These are phyloP conservation scores for Kryptopterus vitreolus DNA, from an alignment of 2,797 vertebrate genomes.

Conservation along the genomic window DNA sequence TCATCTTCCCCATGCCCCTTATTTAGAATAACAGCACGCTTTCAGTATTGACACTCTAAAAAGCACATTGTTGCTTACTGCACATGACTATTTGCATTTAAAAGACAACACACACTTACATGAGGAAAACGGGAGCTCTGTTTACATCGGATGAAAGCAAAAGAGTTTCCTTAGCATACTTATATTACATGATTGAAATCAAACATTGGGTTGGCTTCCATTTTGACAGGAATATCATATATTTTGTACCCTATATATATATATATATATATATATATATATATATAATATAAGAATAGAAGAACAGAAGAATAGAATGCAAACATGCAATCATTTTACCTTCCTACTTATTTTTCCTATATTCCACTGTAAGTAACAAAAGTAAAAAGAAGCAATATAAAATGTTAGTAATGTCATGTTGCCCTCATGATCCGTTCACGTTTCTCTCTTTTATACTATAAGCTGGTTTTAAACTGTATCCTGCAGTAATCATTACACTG, in stretches of 20 bases:
- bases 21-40: conserved; percentile 21
- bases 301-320: too few species aligned
- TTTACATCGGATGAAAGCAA: neutral
- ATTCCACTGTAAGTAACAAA: neutral
- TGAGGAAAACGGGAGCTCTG: neutral
- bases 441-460: neutral
- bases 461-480: neutral
- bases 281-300: too few species aligned
- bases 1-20: conserved; percentile 23
- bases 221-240: conserved; percentile 27
- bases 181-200: neutral
- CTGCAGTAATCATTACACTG: neutral
- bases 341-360: neutral
- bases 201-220: conserved; percentile 2
- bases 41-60: conserved; percentile 52
- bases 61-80: conserved; percentile 28
- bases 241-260: too few species aligned
- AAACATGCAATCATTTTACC: neutral
- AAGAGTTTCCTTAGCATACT: neutral
- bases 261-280: too few species aligned
- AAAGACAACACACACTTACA: conserved; percentile 44
- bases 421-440: neutral
- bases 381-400: neutral
- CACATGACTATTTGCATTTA: conserved; percentile 52
- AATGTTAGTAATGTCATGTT: neutral